These are phyloP conservation scores for Taenioides sp. DNA, from an alignment of 2,797 vertebrate genomes.

Conservation along the genomic window DNA sequence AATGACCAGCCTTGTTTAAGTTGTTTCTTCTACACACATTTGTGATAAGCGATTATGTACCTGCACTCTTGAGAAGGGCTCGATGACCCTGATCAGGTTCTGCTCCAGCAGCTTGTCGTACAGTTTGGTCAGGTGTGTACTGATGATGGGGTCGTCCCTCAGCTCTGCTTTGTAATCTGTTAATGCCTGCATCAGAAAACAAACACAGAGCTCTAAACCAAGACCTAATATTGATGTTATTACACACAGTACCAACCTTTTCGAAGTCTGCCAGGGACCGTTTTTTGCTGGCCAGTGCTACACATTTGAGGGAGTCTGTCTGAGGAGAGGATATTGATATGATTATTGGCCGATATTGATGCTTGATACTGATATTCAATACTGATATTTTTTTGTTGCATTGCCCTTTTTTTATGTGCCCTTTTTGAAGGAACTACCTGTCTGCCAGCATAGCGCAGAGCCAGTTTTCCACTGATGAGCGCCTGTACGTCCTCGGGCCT, in stretches of 20 bases:
- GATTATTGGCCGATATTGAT: too few relatives aligned
- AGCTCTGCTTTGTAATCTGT: constrained; percentile 95
- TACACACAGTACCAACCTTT: constrained; percentile 80
- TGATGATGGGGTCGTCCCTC: constrained; percentile 97
- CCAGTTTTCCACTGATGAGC: constrained; percentile 94
- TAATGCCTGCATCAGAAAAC: constrained; percentile 79
- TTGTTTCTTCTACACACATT: background rate
- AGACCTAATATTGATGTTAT: background rate
- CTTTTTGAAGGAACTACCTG: constrained; percentile 79
- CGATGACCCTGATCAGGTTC: constrained; percentile 97
- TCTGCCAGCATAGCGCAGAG: constrained; percentile 92
- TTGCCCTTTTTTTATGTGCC: too few relatives aligned
- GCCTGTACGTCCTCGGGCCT: constrained; percentile 97
- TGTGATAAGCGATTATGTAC: constrained; percentile 55
- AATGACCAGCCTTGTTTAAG: background rate
- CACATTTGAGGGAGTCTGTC: constrained; percentile 96
- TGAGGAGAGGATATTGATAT: constrained; percentile 46
- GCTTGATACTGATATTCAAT: too few relatives aligned
- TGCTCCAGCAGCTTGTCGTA: constrained; percentile 98
- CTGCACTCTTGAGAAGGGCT: constrained; percentile 98
- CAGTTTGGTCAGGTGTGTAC: constrained; percentile 91
- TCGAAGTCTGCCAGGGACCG: constrained; percentile 96
- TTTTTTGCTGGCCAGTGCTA: constrained; percentile 98
- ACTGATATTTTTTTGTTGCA: too few relatives aligned
- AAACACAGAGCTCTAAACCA: background rate